Conservation (phyloP, 2,888 invertebrate genomes). For the Conchocele bisecta region DNA sequence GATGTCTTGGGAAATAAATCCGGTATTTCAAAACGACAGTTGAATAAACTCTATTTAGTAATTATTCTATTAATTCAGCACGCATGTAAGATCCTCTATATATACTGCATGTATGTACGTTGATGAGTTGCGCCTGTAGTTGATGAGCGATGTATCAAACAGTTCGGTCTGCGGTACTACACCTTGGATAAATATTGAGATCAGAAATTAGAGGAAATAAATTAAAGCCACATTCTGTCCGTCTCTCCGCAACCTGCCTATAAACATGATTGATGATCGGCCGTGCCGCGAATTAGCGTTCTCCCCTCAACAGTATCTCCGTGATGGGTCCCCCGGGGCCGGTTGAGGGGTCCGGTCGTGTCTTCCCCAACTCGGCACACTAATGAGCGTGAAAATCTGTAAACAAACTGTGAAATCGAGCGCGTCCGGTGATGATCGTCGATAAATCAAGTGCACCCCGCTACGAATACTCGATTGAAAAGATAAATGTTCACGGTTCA, state of each 20-base stretch:
- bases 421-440: constrained; percentile 45
- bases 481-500: constrained; percentile 54
- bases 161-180: no score
- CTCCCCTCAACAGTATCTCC: constrained; percentile 9
- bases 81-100: no score
- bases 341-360: not conserved
- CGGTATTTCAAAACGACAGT: no score
- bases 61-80: no score
- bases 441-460: constrained; percentile 58
- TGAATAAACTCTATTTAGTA: no score
- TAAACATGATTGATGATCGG: constrained; percentile 42
- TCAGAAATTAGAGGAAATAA: no score
- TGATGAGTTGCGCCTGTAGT: no score
- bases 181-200: no score
- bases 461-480: constrained; percentile 25
- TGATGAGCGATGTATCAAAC: no score
- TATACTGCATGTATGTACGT: no score
- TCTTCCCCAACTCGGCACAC: constrained; percentile 18
- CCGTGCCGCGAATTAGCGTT: constrained; percentile 43
- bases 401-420: constrained; percentile 64
- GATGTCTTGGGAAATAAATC: no score
- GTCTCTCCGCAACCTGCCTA: not conserved
- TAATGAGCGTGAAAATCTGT: constrained; percentile 63
- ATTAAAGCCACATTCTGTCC: constrained; percentile 6
- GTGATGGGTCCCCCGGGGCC: constrained; percentile 35